These are phyloP conservation scores for Oryzias celebensis DNA, from an alignment of 2,113 vertebrate species.

Conservation along the genomic window DNA sequence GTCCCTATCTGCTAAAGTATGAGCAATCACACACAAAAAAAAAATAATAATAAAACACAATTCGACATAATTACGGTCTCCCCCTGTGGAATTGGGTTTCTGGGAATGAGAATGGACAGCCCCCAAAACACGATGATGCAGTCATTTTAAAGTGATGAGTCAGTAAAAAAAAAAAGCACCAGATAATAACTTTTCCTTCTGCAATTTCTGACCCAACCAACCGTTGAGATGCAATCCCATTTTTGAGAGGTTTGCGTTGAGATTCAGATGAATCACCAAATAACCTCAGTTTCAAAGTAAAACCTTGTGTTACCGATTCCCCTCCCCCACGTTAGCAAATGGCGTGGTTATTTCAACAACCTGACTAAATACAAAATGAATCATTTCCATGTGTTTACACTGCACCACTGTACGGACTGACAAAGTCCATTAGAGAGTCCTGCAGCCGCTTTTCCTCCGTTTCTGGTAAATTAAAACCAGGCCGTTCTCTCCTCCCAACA, in stretches of 20 bases:
- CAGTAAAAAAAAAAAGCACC: constrained; percentile 20
- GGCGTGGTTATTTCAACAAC: constrained; percentile 6
- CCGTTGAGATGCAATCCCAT: constrained; percentile 11
- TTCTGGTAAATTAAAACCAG: constrained; percentile 26
- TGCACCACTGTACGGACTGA: neutral
- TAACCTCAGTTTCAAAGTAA: constrained; percentile 13
- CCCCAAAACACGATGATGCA: constrained; percentile 30
- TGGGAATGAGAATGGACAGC: constrained; percentile 41
- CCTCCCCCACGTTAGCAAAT: neutral
- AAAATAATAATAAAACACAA: neutral
- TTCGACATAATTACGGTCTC: neutral
- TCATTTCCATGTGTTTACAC: constrained; percentile 1
- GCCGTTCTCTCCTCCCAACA: constrained; percentile 15
- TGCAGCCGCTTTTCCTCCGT: constrained; percentile 4
- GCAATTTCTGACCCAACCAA: neutral
- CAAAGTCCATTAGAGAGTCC: constrained; percentile 4
- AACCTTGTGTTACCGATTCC: neutral
- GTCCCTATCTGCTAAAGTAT: constrained; percentile 12
- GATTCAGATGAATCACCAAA: constrained; percentile 34
- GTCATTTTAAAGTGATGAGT: constrained; percentile 32
- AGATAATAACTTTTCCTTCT: neutral
- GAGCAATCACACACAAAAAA: constrained; percentile 3
- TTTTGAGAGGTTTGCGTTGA: constrained; percentile 21
- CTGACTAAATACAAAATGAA: neutral
- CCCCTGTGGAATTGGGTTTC: constrained; percentile 33